Conservation (phyloP, 1,140 invertebrate species). For the Cataglyphis hispanica region DNA sequence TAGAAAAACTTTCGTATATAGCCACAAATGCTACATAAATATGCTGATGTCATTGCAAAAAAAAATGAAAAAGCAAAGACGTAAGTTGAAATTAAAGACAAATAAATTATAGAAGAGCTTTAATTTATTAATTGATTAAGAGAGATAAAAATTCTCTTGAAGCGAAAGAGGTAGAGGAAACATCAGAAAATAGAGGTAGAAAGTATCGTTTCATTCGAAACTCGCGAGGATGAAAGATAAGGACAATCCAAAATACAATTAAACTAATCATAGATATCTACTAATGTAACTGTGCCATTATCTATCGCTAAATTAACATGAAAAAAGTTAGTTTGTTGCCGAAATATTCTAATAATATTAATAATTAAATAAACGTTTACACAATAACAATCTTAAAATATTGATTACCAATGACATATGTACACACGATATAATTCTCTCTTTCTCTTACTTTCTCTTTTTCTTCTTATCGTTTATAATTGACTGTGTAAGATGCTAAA, state of each 20-base stretch:
- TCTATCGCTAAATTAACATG: slow-evolving; percentile 7
- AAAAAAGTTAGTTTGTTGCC: not conserved
- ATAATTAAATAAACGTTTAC: slow-evolving; percentile 32
- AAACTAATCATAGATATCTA: not conserved
- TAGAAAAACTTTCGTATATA: not conserved
- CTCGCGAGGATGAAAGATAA: slow-evolving; percentile 1
- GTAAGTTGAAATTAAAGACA: slow-evolving; percentile 8
- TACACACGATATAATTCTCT: slow-evolving; percentile 38
- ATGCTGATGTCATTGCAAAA: not conserved
- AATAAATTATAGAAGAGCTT: not conserved
- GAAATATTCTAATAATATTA: slow-evolving; percentile 3
- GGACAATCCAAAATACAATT: not conserved
- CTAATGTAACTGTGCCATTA: not conserved
- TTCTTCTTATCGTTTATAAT: slow-evolving; percentile 86
- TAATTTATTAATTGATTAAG: not conserved
- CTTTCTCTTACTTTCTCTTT: slow-evolving; percentile 5
- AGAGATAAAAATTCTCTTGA: not conserved
- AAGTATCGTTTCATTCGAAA: slow-evolving; percentile 24
- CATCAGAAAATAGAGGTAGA: slow-evolving; percentile 32
- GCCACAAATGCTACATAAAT: not conserved
- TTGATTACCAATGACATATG: slow-evolving; percentile 52
- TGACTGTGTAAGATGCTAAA: slow-evolving; percentile 90
- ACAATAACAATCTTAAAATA: slow-evolving; percentile 18
- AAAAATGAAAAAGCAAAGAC: not conserved
- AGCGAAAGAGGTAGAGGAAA: not conserved